A percentile compares a stretch with the other conserved stretches of the same genome.
These are phyloP conservation scores for Calcarius lapponicus DNA, from an alignment of 2,797 vertebrate genomes.

Conservation along the genomic window DNA sequence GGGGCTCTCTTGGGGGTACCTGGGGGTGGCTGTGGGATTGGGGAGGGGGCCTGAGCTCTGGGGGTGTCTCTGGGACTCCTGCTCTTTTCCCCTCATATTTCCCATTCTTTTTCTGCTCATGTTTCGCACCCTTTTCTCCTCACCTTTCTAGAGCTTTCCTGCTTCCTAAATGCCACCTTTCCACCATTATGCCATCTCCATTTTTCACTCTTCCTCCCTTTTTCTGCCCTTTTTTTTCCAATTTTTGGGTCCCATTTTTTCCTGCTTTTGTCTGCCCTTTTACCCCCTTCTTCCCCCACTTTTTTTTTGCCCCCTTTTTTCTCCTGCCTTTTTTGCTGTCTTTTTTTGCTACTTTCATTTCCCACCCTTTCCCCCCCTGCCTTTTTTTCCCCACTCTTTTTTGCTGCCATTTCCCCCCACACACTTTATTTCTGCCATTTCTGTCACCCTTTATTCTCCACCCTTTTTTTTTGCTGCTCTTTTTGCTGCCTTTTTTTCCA, in stretches of 20 bases:
- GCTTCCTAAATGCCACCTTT: rapidly evolving
- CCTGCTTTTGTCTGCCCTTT: no score
- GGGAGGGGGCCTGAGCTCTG: background rate
- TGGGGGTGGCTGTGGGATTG: background rate
- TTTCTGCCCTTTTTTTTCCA: no score
- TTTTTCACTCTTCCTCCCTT: background rate
- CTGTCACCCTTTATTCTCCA: no score
- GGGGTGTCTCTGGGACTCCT: background rate
- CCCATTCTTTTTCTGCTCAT: rapidly evolving
- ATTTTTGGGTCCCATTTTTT: no score
- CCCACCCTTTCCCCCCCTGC: no score
- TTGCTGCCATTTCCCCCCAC: no score
- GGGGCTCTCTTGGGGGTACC: background rate
- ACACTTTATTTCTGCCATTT: no score
- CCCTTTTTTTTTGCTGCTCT: no score
- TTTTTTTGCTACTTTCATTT: no score
- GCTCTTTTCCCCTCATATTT: background rate
- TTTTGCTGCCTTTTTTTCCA: background rate
- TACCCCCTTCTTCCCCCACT: no score
- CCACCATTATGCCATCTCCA: background rate
- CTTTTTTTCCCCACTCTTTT: no score
- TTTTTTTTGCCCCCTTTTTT: no score
- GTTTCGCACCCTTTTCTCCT: rapidly evolving
- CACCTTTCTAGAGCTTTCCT: background rate
- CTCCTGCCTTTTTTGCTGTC: rapidly evolving